Conservation (phyloP, 2,797 vertebrate species). For the Rhinogobio ventralis region DNA sequence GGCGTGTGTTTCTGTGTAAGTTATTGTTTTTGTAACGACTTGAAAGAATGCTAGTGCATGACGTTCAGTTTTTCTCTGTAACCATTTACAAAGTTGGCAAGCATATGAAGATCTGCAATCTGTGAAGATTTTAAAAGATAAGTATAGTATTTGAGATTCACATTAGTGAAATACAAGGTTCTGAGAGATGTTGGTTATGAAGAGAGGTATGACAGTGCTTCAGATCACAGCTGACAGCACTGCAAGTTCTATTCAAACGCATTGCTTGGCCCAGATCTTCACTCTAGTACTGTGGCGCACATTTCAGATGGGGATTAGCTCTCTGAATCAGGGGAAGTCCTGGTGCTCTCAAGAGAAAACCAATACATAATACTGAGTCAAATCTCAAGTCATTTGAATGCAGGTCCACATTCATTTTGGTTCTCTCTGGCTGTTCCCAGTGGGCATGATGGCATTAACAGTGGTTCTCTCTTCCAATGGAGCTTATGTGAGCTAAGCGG, state of each 20-base stretch:
- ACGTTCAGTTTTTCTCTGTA: background rate
- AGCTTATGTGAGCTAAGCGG: background rate
- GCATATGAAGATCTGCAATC: too few relatives aligned
- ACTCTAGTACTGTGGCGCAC: constrained; percentile 1
- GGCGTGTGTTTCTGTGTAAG: too few relatives aligned
- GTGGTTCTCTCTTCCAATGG: constrained; percentile 7
- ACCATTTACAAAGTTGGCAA: background rate
- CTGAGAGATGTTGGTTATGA: background rate
- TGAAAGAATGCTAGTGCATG: background rate
- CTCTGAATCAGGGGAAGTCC: constrained; percentile 10
- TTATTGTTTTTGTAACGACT: too few relatives aligned
- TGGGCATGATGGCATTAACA: constrained; percentile 26
- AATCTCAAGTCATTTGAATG: constrained; percentile 43
- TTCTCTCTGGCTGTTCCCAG: constrained; percentile 28
- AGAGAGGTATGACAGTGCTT: background rate
- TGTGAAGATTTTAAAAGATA: background rate
- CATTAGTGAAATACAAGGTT: background rate
- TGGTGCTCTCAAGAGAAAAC: constrained; percentile 18
- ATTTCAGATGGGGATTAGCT: constrained; percentile 20
- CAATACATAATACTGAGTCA: constrained; percentile 8
- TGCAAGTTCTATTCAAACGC: background rate
- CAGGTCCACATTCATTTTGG: constrained; percentile 34
- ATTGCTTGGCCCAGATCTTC: constrained; percentile 3
- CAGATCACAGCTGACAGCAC: constrained; percentile 12
- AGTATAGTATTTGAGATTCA: background rate